Base-by-base conservation (phyloP, 1,140 invertebrate species). In the Thaumatotibia leucotreta region DNA sequence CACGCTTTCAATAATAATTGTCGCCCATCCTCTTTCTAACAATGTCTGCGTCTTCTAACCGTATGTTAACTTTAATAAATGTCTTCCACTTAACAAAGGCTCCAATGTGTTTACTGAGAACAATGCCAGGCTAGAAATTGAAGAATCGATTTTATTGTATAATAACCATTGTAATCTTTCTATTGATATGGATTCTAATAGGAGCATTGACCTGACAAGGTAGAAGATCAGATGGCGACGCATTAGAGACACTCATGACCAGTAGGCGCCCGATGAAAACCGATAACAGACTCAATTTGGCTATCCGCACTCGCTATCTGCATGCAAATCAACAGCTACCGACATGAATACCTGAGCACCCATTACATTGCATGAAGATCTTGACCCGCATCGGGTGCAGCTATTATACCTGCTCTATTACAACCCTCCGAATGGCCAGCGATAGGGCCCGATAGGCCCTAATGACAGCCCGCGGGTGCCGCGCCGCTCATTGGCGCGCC, bases 401-500 rank as follows among this genome's bases (percentile, higher is more conserved):
- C 68, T 63, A 73, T 74, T 74, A 76, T 65, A 62, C 62, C 61
- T 66, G 67, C 61, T 63, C 31, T 58, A 58, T 58, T 63, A 35
- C 61, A 31, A 32, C 35, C 31, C 61, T 45, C 39, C 39, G 39
- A 45, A 17, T 20, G 39, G 39, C 39, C 35, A 8, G 8, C 20
- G 20, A 33, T 63, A 23, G 61, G 64, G 71, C 65, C 58, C 72
- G 64, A 68, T 74, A 73, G 64, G 65, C 70, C 74, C 66, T 85
- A 85, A 85, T 85, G 75, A 84, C 78, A 79, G 80, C 76, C 70
- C 66, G 61, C 54, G 72, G 75, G 73, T 29, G 52, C 52, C 52
- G 52, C 52, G 72, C 79, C 66, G 70, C 75, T 80, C 73, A 72
- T 70, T 74, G 69, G 68, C 83, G 68, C 83, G 83, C 84, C 80